Conservation (phyloP, 2,113 vertebrate genomes). For the Sarotherodon lohbergeri region DNA sequence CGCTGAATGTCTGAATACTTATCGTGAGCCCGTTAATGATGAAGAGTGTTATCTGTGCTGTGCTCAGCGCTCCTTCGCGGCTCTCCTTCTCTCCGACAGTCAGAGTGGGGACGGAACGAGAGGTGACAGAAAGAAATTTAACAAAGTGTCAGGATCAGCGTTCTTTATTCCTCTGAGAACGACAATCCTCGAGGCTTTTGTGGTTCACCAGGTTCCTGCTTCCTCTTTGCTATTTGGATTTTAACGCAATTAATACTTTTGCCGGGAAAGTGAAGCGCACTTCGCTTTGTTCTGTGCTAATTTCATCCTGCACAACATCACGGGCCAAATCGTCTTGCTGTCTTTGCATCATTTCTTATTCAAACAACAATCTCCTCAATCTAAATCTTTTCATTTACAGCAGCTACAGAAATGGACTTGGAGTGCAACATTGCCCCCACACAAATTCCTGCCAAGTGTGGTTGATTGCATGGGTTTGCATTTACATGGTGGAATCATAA, state of each 20-base stretch:
- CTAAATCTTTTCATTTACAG: not conserved
- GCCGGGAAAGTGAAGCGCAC: not conserved
- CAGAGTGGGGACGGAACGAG: constrained; percentile 16
- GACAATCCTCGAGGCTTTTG: constrained; percentile 8
- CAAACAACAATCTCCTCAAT: not conserved
- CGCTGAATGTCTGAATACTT: constrained; percentile 64
- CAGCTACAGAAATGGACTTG: not conserved
- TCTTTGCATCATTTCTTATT: not conserved
- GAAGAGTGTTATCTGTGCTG: constrained; percentile 62
- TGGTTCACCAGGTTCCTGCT: not conserved
- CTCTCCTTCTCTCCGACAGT: constrained; percentile 14
- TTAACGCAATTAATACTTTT: not conserved
- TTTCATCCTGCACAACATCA: not conserved
- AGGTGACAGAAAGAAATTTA: constrained; percentile 24
- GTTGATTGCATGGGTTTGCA: constrained; percentile 30
- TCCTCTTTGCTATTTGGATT: not conserved
- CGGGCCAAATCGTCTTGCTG: not conserved
- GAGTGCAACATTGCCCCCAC: constrained; percentile 8
- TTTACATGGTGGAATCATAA: constrained; percentile 44
- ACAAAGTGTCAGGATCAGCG: constrained; percentile 24
- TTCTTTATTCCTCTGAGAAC: not conserved
- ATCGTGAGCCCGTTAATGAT: constrained; percentile 57
- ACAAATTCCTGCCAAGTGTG: constrained; percentile 28
- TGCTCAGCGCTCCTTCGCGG: constrained; percentile 47
- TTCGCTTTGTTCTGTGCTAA: not conserved